Base-by-base conservation (phyloP, 2,113 vertebrate species). In the Corapipo altera region DNA sequence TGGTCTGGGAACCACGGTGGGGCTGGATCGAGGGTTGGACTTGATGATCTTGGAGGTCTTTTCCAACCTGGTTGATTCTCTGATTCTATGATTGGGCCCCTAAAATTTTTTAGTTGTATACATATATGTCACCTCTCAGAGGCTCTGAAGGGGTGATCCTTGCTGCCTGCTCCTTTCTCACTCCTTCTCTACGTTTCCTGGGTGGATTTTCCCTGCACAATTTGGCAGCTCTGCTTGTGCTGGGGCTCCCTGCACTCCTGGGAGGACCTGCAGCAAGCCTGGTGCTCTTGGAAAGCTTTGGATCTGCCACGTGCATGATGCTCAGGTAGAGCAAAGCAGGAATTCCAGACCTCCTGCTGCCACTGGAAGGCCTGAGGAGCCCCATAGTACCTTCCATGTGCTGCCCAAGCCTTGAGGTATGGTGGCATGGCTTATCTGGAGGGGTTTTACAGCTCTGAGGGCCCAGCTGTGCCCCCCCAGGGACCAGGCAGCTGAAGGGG, bases 311-410 rank as follows among this genome's bases (percentile, higher is more conserved):
- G 35, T 21, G 35, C 73, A 44, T 0, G 0, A 41, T 48, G 66
- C 77, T 65, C 39, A 13, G 61, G 81, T 59, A 49, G 1, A 85
- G 44, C 52, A 54, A 80, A 92, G 33, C 32, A 21, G 55, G 55
- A 58, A 17, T n/a, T 95, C 78, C 90, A 94, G 78, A n/a, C n/a
- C 66, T 89, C 27, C 52, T 32, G 52, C 54, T 65, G 55, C 59
- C 18, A 5, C 78, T 10, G 4, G 23, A 79, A 88, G 41, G 16
- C 76, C 59, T 35, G 35, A 5, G 9, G 37, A 32, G n/a, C 77
- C n/a, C 89, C 59, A 28, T 0, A 0, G 65, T 49, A 24, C 43
- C 72, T 81, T 71, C 21, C 17, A 43, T 1, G 15, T 0, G 1
- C 41, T n/a, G 35, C 44, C 15, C 58, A 41, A 62, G 21, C 51